A percentile compares a stretch with the other conserved stretches of the same genome.
Evolutionary conservation across 2,888 invertebrate genomes (phyloP).

Genomic region (Drosophila setosimentum): DNA sequence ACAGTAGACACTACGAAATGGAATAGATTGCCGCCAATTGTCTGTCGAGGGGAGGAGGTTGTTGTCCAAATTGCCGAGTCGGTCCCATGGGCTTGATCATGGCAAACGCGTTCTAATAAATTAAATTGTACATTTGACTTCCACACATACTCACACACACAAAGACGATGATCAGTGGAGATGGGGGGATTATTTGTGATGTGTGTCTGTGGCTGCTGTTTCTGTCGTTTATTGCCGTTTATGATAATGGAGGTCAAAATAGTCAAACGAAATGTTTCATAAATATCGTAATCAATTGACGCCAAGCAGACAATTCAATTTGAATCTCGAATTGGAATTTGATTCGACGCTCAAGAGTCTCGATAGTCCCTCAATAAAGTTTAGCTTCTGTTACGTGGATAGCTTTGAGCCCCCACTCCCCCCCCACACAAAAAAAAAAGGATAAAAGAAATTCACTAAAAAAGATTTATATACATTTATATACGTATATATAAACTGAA

Average conservation of each 20-base stretch:
- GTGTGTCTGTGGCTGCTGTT: conserved; percentile 34
- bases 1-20: conserved; percentile 26
- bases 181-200: conserved; percentile 7
- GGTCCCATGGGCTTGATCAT: conserved; percentile 60
- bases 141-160: conserved; percentile 28
- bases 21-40: conserved; percentile 70
- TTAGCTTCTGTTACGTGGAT: conserved; percentile 61
- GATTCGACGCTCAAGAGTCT: conserved; percentile 36
- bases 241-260: conserved; percentile 84
- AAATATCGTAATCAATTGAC: conserved; percentile 82
- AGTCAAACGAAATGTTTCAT: conserved; percentile 83
- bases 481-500: conserved; percentile 34
- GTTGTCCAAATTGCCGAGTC: conserved; percentile 59
- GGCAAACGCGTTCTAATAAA: conserved; percentile 79
- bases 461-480: background rate
- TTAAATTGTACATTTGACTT: conserved; percentile 81
- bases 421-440: background rate
- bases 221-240: conserved; percentile 62
- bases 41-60: conserved; percentile 2
- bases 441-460: background rate
- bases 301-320: conserved; percentile 61
- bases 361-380: conserved; percentile 28
- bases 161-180: conserved; percentile 8
- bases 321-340: conserved; percentile 61
- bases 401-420: background rate